Conservation (phyloP, 2,113 vertebrate species). For the Nymphicus hollandicus region DNA sequence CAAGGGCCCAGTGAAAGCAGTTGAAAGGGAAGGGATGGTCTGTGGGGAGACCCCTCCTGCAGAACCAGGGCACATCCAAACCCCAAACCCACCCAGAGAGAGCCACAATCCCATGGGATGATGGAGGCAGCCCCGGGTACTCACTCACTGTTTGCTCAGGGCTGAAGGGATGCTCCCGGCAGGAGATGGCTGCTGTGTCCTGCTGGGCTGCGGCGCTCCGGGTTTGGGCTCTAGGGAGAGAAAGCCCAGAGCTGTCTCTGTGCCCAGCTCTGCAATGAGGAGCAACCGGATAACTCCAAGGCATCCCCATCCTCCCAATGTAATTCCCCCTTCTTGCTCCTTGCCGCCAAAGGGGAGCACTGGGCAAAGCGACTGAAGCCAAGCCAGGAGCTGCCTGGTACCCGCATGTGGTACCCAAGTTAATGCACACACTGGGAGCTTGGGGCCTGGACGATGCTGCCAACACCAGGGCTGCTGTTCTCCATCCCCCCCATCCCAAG, state of each 20-base stretch:
- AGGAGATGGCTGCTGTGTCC: fast-evolving
- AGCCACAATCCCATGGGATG: fast-evolving
- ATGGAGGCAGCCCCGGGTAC: neutral
- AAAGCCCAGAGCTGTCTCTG: neutral
- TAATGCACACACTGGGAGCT: neutral
- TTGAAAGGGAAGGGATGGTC: neutral
- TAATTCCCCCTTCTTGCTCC: fast-evolving
- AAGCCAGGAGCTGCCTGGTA: neutral
- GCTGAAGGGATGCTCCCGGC: neutral
- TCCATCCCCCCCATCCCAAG: neutral
- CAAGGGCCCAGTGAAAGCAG: fast-evolving
- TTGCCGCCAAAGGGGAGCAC: fast-evolving
- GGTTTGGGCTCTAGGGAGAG: neutral
- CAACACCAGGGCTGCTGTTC: neutral
- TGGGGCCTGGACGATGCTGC: fast-evolving
- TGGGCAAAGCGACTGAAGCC: neutral
- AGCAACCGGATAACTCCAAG: neutral
- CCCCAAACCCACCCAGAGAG: neutral
- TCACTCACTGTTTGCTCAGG: neutral
- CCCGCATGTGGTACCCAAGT: fast-evolving
- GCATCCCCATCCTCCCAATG: fast-evolving
- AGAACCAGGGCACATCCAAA: too few relatives aligned
- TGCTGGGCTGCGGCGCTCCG: neutral
- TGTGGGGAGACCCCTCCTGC: neutral
- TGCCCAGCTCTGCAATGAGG: fast-evolving